These are phyloP conservation scores for Dendrolimus pini DNA, from an alignment of 2,888 invertebrate species.

Conservation along the genomic window DNA sequence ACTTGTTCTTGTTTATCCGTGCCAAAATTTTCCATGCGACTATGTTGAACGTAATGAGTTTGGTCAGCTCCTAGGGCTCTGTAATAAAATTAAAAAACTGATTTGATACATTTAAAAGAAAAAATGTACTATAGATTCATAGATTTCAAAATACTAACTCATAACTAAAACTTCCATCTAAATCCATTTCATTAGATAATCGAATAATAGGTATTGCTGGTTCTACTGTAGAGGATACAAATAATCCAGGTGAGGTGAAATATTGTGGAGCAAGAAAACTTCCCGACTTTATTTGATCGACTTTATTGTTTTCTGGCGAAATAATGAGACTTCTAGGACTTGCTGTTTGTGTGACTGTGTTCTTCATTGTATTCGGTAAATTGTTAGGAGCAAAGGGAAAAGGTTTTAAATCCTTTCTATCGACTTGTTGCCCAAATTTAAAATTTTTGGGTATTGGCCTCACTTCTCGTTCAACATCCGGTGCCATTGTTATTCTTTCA, in stretches of 20 bases:
- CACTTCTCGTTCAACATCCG: constrained; percentile 30
- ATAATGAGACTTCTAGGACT: constrained; percentile 48
- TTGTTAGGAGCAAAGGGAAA: constrained; percentile 25
- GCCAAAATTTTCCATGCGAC: constrained; percentile 74
- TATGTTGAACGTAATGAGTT: constrained; percentile 72
- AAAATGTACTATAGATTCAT: no score
- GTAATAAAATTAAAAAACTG: constrained; percentile 14
- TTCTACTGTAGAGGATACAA: constrained; percentile 60
- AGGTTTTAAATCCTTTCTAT: constrained; percentile 50
- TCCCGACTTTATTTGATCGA: constrained; percentile 47
- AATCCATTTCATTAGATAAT: constrained; percentile 73
- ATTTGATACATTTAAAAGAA: no score
- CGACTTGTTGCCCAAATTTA: constrained; percentile 42
- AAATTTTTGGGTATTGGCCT: constrained; percentile 30
- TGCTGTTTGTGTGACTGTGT: constrained; percentile 28
- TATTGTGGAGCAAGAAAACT: constrained; percentile 41
- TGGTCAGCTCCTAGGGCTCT: constrained; percentile 72
- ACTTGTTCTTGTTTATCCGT: constrained; percentile 77
- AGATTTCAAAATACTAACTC: constrained; percentile 50
- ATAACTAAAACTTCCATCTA: constrained; percentile 74
- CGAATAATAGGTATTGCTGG: constrained; percentile 70
- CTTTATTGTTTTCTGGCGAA: constrained; percentile 40
- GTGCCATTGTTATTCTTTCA: constrained; percentile 21
- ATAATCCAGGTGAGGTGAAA: constrained; percentile 42
- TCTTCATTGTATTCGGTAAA: constrained; percentile 19